phyloP scores from a whole-genome alignment of 2,797 vertebrate species.

The Pangasius djambal region DNA sequence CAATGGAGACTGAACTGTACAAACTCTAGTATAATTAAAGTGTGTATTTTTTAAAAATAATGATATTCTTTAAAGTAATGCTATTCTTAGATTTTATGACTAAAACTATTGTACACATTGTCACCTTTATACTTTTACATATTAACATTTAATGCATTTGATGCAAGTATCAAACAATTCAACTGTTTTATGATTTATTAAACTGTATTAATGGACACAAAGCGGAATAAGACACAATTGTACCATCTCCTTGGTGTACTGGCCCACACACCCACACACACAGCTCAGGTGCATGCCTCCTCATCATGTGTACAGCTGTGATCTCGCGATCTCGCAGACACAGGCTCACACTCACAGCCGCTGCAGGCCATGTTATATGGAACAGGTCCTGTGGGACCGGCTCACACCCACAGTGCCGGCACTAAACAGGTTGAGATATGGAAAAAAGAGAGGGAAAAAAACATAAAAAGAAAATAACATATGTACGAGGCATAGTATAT shows the following conservation, averaged over 20 bases:
- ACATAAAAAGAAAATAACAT: neutral
- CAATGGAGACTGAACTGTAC: neutral
- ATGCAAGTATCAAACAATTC: neutral
- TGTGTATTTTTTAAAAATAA: neutral
- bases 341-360: conserved; percentile 60
- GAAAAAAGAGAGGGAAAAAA: conserved; percentile 36
- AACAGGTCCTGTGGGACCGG: conserved; percentile 75
- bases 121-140: neutral
- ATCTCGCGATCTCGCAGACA: conserved; percentile 53
- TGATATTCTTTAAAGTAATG: neutral
- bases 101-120: neutral
- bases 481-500: neutral
- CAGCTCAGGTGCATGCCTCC: conserved; percentile 46
- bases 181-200: neutral
- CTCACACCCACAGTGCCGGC: conserved; percentile 62
- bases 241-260: conserved; percentile 21
- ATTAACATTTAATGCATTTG: neutral
- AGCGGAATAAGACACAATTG: neutral
- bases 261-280: conserved; percentile 37
- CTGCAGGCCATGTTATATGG: conserved; percentile 78
- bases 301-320: conserved; percentile 45
- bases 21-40: neutral
- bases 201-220: conserved; percentile 5
- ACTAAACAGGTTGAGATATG: conserved; percentile 59
- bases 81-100: too few species aligned